Percentiles rank a stretch among this genome's conserved stretches.
phyloP scores from a whole-genome alignment of 2,797 vertebrate genomes.

The Phataginus tricuspis region DNA sequence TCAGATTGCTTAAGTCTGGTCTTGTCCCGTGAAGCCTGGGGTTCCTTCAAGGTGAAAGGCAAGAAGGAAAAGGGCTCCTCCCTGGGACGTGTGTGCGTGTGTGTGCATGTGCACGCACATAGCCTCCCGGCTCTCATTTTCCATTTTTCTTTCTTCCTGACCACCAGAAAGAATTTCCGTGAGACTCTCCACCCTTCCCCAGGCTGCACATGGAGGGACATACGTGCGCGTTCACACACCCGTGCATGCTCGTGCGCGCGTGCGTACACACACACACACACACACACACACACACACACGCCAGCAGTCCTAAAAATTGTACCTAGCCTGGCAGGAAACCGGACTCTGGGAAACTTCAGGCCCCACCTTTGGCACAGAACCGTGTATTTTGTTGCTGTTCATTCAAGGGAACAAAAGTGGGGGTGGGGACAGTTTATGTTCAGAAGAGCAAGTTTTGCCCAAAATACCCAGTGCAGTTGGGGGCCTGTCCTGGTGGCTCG shows the following conservation, averaged over 20 bases:
- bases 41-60: not conserved
- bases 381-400: slow-evolving; percentile 62
- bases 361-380: slow-evolving; percentile 77
- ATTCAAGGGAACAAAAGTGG: not conserved
- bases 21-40: not conserved
- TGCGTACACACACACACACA: fast-evolving
- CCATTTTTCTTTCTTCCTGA: not conserved
- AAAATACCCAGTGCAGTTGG: fast-evolving
- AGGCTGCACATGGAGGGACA: not conserved
- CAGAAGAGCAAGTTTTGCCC: not conserved
- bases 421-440: not conserved
- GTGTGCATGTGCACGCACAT: fast-evolving
- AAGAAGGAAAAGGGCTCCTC: not conserved
- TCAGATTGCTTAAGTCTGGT: not conserved
- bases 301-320: not conserved
- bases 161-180: not conserved
- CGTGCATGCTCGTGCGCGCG: fast-evolving
- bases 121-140: not conserved
- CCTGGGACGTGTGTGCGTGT: fast-evolving
- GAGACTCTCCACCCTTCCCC: not conserved
- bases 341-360: slow-evolving; percentile 70
- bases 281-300: fast-evolving
- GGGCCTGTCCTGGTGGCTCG: fast-evolving
- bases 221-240: fast-evolving
- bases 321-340: slow-evolving; percentile 79